A percentile compares a stretch with the other conserved stretches of the same genome.
Evolutionary conservation across 2,888 invertebrate species (phyloP).

Genomic region (Ecdyonurus torrentis): DNA sequence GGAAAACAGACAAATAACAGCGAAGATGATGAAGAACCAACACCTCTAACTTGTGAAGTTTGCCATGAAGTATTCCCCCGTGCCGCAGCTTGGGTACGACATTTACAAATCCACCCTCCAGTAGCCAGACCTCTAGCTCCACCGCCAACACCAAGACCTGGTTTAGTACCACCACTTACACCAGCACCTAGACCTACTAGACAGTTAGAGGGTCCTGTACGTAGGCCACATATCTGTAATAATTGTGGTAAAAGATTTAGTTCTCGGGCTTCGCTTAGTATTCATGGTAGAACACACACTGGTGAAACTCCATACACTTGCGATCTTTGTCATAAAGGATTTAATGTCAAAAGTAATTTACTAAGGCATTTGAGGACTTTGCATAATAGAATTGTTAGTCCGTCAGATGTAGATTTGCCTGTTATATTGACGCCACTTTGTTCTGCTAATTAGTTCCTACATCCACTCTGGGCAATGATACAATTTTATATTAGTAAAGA

Average conservation of each 20-base stretch:
- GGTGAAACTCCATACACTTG: conserved; percentile 59
- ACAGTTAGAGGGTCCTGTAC: background rate
- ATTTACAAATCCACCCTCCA: conserved; percentile 63
- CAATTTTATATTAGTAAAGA: too few relatives aligned
- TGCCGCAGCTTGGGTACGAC: conserved; percentile 68
- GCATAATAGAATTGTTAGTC: conserved; percentile 47
- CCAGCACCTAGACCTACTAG: background rate
- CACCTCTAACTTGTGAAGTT: conserved; percentile 63
- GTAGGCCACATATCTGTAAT: conserved; percentile 35
- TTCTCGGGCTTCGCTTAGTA: conserved; percentile 62
- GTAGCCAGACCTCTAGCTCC: background rate
- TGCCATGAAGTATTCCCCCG: conserved; percentile 69
- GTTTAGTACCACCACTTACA: background rate
- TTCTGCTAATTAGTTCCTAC: too few relatives aligned
- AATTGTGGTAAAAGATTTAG: conserved; percentile 58
- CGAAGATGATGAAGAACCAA: conserved; percentile 19
- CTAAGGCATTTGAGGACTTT: conserved; percentile 54
- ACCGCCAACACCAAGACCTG: background rate
- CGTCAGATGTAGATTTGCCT: conserved; percentile 18
- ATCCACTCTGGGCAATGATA: too few relatives aligned
- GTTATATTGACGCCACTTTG: too few relatives aligned
- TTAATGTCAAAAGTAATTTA: conserved; percentile 62
- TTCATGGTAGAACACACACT: conserved; percentile 58
- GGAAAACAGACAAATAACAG: too few relatives aligned
- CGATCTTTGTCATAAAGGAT: conserved; percentile 57